phyloP scores from a whole-genome alignment of 2,797 vertebrate species.

The Bovichtus diacanthus region DNA sequence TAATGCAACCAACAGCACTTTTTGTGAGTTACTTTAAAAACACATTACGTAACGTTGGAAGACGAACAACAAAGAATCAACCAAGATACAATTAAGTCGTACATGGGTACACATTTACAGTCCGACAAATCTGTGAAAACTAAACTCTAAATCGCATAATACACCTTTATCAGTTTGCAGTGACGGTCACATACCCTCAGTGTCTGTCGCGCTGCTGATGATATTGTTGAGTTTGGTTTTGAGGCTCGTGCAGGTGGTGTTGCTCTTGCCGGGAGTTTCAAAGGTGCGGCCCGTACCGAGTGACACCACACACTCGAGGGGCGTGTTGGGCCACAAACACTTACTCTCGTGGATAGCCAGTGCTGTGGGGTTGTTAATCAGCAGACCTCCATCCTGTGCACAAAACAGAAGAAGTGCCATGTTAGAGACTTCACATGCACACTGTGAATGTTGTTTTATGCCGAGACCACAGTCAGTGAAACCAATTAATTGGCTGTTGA shows the following conservation, averaged over 20 bases:
- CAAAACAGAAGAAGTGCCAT: constrained; percentile 42
- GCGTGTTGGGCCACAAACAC: constrained; percentile 93
- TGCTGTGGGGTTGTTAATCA: constrained; percentile 95
- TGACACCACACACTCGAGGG: constrained; percentile 93
- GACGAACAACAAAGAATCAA: not conserved
- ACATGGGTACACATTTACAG: not conserved
- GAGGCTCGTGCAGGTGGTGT: constrained; percentile 90
- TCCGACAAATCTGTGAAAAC: not conserved
- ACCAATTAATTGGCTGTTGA: constrained; percentile 49
- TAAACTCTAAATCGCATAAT: not conserved
- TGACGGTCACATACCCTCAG: constrained; percentile 88
- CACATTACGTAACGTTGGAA: not conserved
- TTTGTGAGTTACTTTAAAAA: not conserved
- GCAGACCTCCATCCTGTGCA: constrained; percentile 93
- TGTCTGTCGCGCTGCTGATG: constrained; percentile 98
- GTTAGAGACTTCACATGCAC: constrained; percentile 33
- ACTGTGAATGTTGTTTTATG: constrained; percentile 25
- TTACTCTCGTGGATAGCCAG: constrained; percentile 95
- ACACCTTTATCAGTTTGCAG: not conserved
- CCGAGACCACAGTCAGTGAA: constrained; percentile 38
- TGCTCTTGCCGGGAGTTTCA: constrained; percentile 85
- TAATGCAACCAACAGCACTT: not conserved
- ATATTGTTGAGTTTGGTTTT: constrained; percentile 94
- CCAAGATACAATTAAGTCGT: too few species aligned
- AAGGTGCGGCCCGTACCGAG: constrained; percentile 92